Conservation (phyloP, 2,888 invertebrate species). For the Imbricaverruca yamaguchii region DNA sequence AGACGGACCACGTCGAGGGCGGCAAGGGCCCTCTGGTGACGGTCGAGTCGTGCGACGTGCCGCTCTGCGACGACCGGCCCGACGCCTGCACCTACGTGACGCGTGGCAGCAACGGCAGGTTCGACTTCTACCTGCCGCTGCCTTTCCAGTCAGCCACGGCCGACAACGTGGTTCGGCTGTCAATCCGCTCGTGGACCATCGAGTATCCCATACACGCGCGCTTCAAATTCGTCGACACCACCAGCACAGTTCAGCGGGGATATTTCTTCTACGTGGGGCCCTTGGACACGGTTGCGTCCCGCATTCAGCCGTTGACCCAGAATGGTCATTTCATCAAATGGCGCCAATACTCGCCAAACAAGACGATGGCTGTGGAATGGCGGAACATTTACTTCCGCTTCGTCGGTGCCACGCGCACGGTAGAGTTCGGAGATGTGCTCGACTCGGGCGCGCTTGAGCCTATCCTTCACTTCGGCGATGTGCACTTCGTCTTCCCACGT, state of each 20-base stretch:
- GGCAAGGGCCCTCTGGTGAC: background rate
- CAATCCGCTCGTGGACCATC: slow-evolving; percentile 3
- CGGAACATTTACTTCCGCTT: background rate
- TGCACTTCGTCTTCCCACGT: background rate
- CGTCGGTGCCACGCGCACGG: background rate
- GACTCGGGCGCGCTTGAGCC: background rate
- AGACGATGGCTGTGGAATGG: slow-evolving; percentile 21
- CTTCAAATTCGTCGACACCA: slow-evolving; percentile 5
- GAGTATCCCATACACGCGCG: slow-evolving; percentile 17
- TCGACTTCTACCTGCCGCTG: background rate
- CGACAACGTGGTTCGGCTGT: background rate
- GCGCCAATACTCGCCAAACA: slow-evolving; percentile 10
- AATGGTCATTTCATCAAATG: background rate
- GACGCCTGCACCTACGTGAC: background rate
- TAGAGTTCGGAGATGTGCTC: slow-evolving; percentile 12
- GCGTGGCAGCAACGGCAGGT: background rate
- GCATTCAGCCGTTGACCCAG: background rate
- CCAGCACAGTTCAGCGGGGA: background rate
- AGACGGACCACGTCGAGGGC: background rate
- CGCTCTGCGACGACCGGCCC: background rate
- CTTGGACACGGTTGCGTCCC: background rate
- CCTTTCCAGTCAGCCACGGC: background rate
- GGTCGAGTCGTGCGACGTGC: slow-evolving; percentile 3
- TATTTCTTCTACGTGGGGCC: slow-evolving; percentile 9
- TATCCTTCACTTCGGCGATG: background rate